Percentiles rank a stretch among this genome's conserved stretches.
phyloP scores from a whole-genome alignment of 2,888 invertebrate genomes.

The Rotaria macrura region DNA sequence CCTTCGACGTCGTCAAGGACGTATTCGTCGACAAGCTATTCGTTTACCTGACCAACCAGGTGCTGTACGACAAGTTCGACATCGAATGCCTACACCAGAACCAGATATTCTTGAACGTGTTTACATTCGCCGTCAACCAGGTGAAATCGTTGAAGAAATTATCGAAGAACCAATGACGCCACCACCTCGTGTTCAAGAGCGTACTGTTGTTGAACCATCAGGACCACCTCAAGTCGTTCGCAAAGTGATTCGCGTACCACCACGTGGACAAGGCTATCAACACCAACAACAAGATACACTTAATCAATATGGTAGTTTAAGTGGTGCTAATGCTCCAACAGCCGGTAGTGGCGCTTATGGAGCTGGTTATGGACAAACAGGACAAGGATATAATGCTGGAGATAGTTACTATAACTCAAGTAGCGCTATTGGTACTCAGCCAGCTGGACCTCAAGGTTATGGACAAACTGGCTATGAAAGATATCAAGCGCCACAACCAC shows the following conservation, averaged over 20 bases:
- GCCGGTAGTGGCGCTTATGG: slow-evolving; percentile 6
- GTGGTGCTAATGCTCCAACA: neutral
- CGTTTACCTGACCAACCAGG: slow-evolving; percentile 28
- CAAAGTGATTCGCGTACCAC: slow-evolving; percentile 27
- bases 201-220: slow-evolving; percentile 28
- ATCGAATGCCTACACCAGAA: slow-evolving; percentile 30
- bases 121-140: slow-evolving; percentile 26
- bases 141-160: slow-evolving; percentile 27
- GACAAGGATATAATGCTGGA: neutral
- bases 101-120: slow-evolving; percentile 32
- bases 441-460: neutral
- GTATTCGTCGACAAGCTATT: slow-evolving; percentile 31
- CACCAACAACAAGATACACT: neutral
- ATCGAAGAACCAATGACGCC: slow-evolving; percentile 32
- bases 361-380: neutral
- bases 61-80: slow-evolving; percentile 26
- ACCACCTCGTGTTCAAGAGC: slow-evolving; percentile 31
- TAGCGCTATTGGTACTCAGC: neutral
- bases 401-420: neutral
- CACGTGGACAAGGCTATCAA: slow-evolving; percentile 8
- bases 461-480: neutral
- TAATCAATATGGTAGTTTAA: slow-evolving; percentile 7
- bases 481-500: neutral
- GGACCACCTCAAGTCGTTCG: slow-evolving; percentile 26
- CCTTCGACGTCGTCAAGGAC: slow-evolving; percentile 19